Evolutionary conservation across 2,888 invertebrate genomes (phyloP).

Genomic region (Campoplex nolae): DNA sequence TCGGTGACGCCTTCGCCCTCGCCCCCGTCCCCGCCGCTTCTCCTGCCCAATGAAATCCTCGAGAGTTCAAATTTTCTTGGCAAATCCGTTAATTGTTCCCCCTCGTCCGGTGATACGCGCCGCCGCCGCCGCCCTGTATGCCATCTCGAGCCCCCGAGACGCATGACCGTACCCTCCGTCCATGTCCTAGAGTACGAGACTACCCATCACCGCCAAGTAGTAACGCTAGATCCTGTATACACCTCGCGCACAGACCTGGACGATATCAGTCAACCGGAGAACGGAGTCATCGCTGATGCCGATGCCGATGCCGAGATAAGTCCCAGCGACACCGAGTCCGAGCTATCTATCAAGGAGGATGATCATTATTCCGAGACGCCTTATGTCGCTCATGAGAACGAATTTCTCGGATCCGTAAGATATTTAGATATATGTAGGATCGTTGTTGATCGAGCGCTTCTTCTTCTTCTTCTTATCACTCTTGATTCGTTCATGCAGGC

Average conservation of each 20-base stretch:
- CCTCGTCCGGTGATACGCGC: background rate
- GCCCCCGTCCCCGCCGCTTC: background rate
- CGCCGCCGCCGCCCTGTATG: conserved; percentile 11
- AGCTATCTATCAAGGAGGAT: conserved; percentile 86
- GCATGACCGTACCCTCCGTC: conserved; percentile 81
- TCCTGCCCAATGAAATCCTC: conserved; percentile 48
- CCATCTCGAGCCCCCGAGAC: conserved; percentile 70
- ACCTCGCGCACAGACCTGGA: conserved; percentile 88
- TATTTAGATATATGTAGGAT: conserved; percentile 24
- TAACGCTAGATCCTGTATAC: conserved; percentile 83
- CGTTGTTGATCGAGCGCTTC: too few relatives aligned
- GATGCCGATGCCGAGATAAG: conserved; percentile 86
- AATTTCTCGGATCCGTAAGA: conserved; percentile 86
- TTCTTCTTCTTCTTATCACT: too few relatives aligned
- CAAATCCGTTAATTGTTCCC: conserved; percentile 18
- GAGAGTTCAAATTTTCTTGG: conserved; percentile 40
- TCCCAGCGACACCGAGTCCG: conserved; percentile 88
- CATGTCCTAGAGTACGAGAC: conserved; percentile 79
- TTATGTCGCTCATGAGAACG: conserved; percentile 86
- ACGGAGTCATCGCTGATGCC: conserved; percentile 86
- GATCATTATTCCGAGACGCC: conserved; percentile 83
- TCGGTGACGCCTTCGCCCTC: conserved; percentile 73
- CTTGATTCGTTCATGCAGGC: conserved; percentile 84
- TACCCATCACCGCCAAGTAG: conserved; percentile 80
- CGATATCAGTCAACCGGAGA: conserved; percentile 90